phyloP scores from a whole-genome alignment of 2,888 invertebrate genomes.

The Operophtera brumata region DNA sequence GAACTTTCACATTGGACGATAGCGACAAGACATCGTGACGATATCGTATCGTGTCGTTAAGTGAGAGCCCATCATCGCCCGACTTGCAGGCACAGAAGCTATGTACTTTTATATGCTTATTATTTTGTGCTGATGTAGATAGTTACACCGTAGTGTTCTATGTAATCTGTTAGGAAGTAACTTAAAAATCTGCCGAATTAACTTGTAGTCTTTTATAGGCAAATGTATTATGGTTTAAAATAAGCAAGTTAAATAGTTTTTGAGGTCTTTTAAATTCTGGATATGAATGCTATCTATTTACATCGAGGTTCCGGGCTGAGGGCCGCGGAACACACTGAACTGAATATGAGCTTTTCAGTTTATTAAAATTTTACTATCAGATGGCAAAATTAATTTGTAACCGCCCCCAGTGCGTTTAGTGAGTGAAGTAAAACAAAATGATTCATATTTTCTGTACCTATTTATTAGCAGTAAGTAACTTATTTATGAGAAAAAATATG shows the following conservation, averaged over 20 bases:
- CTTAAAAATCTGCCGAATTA: slow-evolving; percentile 71
- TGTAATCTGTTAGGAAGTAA: slow-evolving; percentile 53
- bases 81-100: too few species aligned
- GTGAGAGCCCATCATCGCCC: too few species aligned
- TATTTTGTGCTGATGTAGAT: slow-evolving; percentile 47
- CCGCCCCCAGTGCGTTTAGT: too few species aligned
- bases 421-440: too few species aligned
- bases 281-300: slow-evolving; percentile 55
- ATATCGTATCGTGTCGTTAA: too few species aligned
- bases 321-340: slow-evolving; percentile 23
- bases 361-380: slow-evolving; percentile 1
- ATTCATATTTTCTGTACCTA: too few species aligned
- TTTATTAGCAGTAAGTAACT: too few species aligned
- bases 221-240: slow-evolving; percentile 42
- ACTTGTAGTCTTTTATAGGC: slow-evolving; percentile 62
- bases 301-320: slow-evolving; percentile 51
- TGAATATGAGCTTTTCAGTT: slow-evolving; percentile 39
- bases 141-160: slow-evolving; percentile 68
- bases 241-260: slow-evolving; percentile 57
- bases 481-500: too few species aligned
- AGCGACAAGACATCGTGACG: too few species aligned
- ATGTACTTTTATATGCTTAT: slow-evolving; percentile 26
- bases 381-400: too few species aligned
- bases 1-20: too few species aligned
- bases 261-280: slow-evolving; percentile 60